Evolutionary conservation across 2,888 invertebrate genomes (phyloP).

Genomic region (Melipona beecheii): DNA sequence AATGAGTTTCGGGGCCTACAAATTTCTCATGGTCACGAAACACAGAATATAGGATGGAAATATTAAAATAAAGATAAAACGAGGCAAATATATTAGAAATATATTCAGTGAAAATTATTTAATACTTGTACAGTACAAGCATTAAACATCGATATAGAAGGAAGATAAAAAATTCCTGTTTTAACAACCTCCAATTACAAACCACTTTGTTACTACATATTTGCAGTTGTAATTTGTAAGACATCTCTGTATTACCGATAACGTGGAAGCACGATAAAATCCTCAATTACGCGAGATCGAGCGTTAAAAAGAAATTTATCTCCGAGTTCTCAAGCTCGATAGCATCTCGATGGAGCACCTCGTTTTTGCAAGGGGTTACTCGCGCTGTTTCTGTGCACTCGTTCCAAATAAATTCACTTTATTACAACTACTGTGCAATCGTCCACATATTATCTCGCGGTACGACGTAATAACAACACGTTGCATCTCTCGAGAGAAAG

Average conservation of each 20-base stretch:
- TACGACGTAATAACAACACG: background rate
- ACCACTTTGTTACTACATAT: background rate
- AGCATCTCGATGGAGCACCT: background rate
- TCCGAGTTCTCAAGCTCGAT: background rate
- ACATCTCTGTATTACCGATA: no score
- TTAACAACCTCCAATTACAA: background rate
- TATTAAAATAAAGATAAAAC: no score
- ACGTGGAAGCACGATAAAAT: no score
- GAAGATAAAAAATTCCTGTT: background rate
- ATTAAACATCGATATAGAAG: no score
- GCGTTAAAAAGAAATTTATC: background rate
- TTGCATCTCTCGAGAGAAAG: background rate
- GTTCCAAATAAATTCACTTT: slow-evolving; percentile 9
- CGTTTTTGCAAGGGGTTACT: background rate
- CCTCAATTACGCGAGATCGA: background rate
- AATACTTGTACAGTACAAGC: no score
- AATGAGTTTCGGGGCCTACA: no score
- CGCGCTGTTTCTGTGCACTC: background rate
- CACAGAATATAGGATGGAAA: no score
- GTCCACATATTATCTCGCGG: background rate
- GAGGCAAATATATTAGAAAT: no score
- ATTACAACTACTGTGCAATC: background rate
- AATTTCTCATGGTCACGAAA: no score
- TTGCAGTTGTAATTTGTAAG: background rate
- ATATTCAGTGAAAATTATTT: no score